A percentile compares a stretch with the other conserved stretches of the same genome.
These are phyloP conservation scores for Ramazzottius varieornatus DNA, from an alignment of 2,888 invertebrate species.

Conservation along the genomic window DNA sequence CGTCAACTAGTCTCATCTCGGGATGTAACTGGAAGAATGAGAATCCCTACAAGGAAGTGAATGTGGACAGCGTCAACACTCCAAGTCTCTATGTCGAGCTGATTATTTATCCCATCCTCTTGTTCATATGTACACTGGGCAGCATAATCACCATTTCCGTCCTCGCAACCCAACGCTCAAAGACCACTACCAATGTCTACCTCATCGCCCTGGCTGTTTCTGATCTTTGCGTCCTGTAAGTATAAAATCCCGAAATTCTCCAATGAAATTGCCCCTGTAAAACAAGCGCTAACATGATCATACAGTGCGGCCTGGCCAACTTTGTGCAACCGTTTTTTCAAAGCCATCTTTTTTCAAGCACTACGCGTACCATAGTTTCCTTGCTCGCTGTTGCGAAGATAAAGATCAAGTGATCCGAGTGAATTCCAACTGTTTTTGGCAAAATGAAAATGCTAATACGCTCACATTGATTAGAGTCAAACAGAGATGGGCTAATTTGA, in stretches of 20 bases:
- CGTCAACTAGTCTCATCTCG: neutral
- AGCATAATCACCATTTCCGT: neutral
- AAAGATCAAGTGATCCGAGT: too few relatives aligned
- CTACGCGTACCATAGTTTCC: too few relatives aligned
- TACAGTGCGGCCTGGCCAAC: too few relatives aligned
- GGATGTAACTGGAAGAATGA: neutral
- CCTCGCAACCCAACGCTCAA: neutral
- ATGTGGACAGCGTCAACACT: neutral
- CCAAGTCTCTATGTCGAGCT: neutral
- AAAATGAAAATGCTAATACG: too few relatives aligned
- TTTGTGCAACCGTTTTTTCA: too few relatives aligned
- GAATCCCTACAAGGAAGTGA: neutral
- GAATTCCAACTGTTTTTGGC: too few relatives aligned
- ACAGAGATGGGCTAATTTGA: too few relatives aligned
- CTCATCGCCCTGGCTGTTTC: neutral
- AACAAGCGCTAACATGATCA: too few relatives aligned
- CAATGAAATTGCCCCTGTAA: too few relatives aligned
- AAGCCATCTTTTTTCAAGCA: too few relatives aligned
- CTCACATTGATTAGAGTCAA: too few relatives aligned
- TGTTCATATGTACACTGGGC: neutral
- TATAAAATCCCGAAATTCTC: neutral
- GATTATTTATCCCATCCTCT: neutral
- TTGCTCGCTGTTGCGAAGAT: too few relatives aligned
- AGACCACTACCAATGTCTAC: neutral
- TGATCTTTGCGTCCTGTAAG: conserved; percentile 2